Evolutionary conservation across 2,888 invertebrate species (phyloP).

Genomic region (Chymomyza caudatula): DNA sequence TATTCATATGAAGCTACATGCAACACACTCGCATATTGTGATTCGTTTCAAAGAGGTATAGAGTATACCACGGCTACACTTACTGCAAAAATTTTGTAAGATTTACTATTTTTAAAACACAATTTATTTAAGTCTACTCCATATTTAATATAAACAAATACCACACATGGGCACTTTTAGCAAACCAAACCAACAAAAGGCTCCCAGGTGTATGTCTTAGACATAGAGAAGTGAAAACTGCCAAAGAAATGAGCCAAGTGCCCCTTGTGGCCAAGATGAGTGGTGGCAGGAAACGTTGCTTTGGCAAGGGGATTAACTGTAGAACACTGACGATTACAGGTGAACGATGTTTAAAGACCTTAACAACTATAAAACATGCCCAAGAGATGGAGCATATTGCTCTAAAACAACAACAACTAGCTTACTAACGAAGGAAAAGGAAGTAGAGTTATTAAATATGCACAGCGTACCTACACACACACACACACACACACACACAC

Average conservation of each 20-base stretch:
- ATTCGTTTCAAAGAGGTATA: neutral
- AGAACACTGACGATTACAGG: slow-evolving; percentile 52
- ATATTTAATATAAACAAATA: neutral
- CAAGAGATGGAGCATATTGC: slow-evolving; percentile 10
- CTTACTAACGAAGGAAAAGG: neutral
- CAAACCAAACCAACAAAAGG: neutral
- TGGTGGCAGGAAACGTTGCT: neutral
- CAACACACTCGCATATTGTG: neutral
- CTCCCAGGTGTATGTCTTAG: neutral
- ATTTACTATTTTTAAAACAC: neutral
- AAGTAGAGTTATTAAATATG: slow-evolving; percentile 24
- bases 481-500: slow-evolving; percentile 25
- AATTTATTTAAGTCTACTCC: neutral
- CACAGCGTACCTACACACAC: slow-evolving; percentile 33
- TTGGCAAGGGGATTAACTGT: neutral
- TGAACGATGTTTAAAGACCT: slow-evolving; percentile 51
- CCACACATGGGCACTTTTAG: neutral
- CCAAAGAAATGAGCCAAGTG: slow-evolving; percentile 2
- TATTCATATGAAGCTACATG: neutral
- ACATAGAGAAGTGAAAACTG: neutral
- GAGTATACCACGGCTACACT: neutral
- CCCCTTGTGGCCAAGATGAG: neutral
- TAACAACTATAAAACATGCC: slow-evolving; percentile 53
- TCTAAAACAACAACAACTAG: neutral
- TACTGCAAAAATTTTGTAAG: neutral